A percentile compares a stretch with the other conserved stretches of the same genome.
Conservation (phyloP, 2,797 vertebrate species). For the Parambassis ranga region DNA sequence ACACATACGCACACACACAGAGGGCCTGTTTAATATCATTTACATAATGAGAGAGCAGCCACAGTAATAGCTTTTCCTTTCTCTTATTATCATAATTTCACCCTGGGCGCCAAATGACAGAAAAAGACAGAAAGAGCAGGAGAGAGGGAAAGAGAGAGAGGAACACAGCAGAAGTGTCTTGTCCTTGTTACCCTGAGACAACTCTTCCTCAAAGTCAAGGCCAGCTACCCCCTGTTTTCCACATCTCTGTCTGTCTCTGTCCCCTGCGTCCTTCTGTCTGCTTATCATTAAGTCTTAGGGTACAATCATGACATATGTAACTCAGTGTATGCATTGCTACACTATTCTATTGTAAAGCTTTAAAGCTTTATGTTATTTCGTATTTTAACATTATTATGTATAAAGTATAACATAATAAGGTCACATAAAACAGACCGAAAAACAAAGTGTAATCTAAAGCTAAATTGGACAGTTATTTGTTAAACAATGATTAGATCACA, state of each 20-base stretch:
- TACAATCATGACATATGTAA: too few species aligned
- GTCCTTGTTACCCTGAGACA: conserved; percentile 90
- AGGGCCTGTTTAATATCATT: conserved; percentile 95
- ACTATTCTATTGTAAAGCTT: too few species aligned
- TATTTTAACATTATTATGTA: too few species aligned
- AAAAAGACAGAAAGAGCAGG: conserved; percentile 71
- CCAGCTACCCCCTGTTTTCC: conserved; percentile 46
- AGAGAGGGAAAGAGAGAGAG: conserved; percentile 27
- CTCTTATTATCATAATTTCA: conserved; percentile 99
- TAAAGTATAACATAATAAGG: too few species aligned
- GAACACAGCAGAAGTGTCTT: conserved; percentile 65
- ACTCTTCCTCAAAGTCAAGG: conserved; percentile 83
- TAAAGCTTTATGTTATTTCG: too few species aligned
- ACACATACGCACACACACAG: conserved; percentile 55
- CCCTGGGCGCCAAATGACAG: conserved; percentile 91
- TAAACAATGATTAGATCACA: too few species aligned
- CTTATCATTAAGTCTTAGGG: too few species aligned
- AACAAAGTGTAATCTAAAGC: too few species aligned
- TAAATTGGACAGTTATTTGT: too few species aligned
- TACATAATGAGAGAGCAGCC: conserved; percentile 99
- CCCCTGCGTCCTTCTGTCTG: background rate
- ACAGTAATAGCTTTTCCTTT: conserved; percentile 98
- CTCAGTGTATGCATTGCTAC: too few species aligned
- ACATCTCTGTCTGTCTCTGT: background rate
- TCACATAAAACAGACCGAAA: too few species aligned